Conservation (phyloP, 2,797 vertebrate species). For the Ctenopoma kingsleyae region DNA sequence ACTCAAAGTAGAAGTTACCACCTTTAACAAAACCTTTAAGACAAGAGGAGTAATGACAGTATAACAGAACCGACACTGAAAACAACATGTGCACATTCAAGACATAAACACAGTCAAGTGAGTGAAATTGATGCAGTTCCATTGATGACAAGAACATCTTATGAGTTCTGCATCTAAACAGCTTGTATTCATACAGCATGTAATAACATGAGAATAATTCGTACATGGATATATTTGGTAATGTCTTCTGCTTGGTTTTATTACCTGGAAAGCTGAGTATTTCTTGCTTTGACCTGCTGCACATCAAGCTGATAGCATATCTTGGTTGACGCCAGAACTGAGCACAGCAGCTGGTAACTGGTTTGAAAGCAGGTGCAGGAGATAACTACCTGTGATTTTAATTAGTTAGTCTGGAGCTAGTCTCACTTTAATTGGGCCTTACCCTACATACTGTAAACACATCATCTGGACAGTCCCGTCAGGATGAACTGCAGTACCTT, state of each 20-base stretch:
- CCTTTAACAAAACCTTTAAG: neutral
- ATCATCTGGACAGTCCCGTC: constrained; percentile 49
- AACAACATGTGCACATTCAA: neutral
- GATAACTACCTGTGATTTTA: constrained; percentile 66
- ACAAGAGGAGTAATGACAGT: neutral
- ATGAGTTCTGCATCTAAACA: no score
- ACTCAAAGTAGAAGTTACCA: neutral
- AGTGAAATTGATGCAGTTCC: neutral
- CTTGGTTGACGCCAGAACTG: constrained; percentile 16
- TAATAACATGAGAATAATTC: neutral
- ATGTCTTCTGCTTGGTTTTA: neutral
- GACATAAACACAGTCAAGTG: neutral
- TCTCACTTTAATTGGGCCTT: constrained; percentile 78
- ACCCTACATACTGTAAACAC: constrained; percentile 70
- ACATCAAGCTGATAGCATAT: constrained; percentile 31
- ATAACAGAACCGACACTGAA: neutral
- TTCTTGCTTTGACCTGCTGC: neutral
- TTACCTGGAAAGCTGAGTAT: neutral
- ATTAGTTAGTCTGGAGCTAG: constrained; percentile 66
- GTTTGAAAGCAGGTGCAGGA: constrained; percentile 71
- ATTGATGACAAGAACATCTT: neutral
- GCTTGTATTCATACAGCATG: neutral
- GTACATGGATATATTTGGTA: neutral
- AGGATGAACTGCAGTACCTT: constrained; percentile 12
- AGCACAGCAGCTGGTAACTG: constrained; percentile 65